Conservation (phyloP, 2,888 invertebrate species). For the Muscina levida region DNA sequence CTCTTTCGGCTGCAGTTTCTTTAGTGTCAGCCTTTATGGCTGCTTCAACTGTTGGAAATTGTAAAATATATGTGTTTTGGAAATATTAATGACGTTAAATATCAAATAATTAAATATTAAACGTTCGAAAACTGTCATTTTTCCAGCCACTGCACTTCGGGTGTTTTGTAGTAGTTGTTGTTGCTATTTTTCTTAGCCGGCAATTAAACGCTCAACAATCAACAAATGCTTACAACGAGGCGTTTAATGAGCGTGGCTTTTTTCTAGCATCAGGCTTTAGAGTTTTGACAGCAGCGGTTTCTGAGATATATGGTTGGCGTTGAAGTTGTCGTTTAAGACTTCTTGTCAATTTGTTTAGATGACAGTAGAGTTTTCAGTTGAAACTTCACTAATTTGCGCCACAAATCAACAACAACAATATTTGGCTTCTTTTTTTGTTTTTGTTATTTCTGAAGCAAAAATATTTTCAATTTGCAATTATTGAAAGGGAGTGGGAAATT, state of each 20-base stretch:
- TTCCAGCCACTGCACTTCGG: conserved; percentile 46
- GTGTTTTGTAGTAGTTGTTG: neutral
- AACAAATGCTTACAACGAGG: neutral
- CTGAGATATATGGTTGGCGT: conserved; percentile 10
- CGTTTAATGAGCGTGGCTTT: conserved; percentile 20
- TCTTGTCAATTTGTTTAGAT: conserved; percentile 49
- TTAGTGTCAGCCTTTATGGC: neutral
- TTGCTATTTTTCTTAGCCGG: too few relatives aligned
- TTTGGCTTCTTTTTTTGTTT: too few relatives aligned
- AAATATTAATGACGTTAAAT: conserved; percentile 58
- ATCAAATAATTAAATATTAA: conserved; percentile 57
- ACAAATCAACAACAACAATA: conserved; percentile 3
- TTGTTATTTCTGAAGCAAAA: neutral
- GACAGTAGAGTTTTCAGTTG: conserved; percentile 21
- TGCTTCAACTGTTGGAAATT: neutral
- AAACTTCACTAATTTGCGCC: conserved; percentile 14
- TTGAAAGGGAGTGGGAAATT: too few relatives aligned
- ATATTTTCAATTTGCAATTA: too few relatives aligned
- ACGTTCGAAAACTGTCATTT: conserved; percentile 44
- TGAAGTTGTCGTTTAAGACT: conserved; percentile 15
- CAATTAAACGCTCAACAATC: conserved; percentile 25
- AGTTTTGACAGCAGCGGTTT: neutral
- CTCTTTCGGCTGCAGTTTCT: neutral
- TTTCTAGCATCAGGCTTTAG: too few relatives aligned
- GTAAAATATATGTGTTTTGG: conserved; percentile 51